Percentiles rank a stretch among this genome's conserved stretches.
These are phyloP conservation scores for Halichoeres trimaculatus DNA, from an alignment of 2,113 vertebrate species.

Conservation along the genomic window DNA sequence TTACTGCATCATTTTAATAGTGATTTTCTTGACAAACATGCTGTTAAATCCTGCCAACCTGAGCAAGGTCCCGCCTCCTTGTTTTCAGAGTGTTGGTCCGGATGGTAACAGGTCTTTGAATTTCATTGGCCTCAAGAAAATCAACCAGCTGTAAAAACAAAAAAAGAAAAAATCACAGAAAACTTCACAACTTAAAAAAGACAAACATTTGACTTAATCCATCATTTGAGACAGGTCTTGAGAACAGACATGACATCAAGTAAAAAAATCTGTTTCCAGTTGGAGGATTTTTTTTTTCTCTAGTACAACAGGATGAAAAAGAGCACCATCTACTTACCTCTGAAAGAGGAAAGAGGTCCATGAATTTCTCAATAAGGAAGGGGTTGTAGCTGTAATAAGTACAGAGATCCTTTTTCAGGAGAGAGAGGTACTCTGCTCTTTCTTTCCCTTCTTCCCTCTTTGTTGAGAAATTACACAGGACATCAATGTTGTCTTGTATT, in stretches of 20 bases:
- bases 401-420: slow-evolving; percentile 90
- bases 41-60: slow-evolving; percentile 80
- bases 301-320: no score
- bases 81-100: slow-evolving; percentile 97
- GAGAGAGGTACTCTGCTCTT: slow-evolving; percentile 87
- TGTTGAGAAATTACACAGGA: slow-evolving; percentile 88
- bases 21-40: no score
- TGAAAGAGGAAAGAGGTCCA: slow-evolving; percentile 92
- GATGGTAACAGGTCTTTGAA: slow-evolving; percentile 93
- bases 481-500: slow-evolving; percentile 94
- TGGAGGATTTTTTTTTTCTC: no score
- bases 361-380: slow-evolving; percentile 89
- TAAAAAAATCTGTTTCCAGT: not conserved
- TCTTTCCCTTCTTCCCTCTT: slow-evolving; percentile 89
- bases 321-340: slow-evolving; percentile 82
- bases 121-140: slow-evolving; percentile 95
- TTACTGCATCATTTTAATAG: no score
- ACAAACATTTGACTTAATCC: not conserved
- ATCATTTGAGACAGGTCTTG: not conserved
- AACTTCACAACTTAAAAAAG: not conserved
- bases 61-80: slow-evolving; percentile 93
- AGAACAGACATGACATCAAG: not conserved
- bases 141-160: slow-evolving; percentile 87
- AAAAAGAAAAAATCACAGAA: not conserved
- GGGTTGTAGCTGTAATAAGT: slow-evolving; percentile 95